A percentile compares a stretch with the other conserved stretches of the same genome.
These are phyloP conservation scores for Thysanoteuthis rhombus DNA, from an alignment of 2,888 invertebrate genomes.

Conservation along the genomic window DNA sequence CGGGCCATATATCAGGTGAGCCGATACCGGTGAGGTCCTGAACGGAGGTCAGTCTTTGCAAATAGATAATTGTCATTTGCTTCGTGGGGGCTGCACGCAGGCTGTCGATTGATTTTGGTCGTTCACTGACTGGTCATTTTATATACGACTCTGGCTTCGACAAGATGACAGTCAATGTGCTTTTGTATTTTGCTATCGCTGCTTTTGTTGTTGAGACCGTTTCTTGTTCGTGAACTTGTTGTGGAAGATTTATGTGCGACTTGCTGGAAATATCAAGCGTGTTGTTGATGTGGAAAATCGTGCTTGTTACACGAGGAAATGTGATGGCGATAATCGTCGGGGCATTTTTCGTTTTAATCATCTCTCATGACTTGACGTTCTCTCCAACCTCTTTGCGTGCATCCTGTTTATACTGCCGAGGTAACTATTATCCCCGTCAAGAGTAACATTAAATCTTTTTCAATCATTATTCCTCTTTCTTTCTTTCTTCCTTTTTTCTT, in stretches of 20 bases:
- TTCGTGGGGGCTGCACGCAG: background rate
- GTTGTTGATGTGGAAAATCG: background rate
- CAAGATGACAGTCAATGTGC: background rate
- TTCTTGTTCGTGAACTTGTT: background rate
- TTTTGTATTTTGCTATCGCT: background rate
- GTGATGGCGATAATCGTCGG: background rate
- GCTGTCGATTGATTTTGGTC: background rate
- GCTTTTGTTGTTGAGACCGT: background rate
- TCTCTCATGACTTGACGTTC: background rate
- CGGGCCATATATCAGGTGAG: background rate
- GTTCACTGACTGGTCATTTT: background rate
- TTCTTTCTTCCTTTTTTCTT: no score
- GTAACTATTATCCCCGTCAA: background rate
- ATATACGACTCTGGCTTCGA: background rate
- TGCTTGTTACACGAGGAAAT: background rate
- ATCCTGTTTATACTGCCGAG: background rate
- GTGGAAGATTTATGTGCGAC: background rate
- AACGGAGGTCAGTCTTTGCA: background rate
- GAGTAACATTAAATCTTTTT: background rate
- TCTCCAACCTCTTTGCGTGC: background rate
- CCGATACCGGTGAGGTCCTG: background rate
- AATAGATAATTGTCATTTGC: background rate
- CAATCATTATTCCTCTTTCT: no score
- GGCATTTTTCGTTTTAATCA: background rate
- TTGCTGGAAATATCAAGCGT: background rate